phyloP scores from a whole-genome alignment of 2,113 vertebrate species.

The Beaufortia kweichowensis region DNA sequence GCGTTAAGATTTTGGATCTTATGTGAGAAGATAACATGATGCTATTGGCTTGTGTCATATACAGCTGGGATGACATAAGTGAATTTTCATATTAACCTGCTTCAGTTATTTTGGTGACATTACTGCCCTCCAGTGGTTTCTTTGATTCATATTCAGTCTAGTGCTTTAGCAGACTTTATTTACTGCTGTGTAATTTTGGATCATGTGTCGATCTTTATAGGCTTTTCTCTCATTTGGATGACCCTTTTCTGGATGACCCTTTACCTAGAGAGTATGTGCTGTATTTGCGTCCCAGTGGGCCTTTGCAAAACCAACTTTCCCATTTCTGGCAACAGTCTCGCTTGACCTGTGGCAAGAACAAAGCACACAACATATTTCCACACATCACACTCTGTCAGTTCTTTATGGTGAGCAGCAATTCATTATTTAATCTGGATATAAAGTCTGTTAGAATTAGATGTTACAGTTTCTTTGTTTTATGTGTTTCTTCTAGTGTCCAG shows the following conservation, averaged over 20 bases:
- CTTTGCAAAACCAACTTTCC: constrained; percentile 89
- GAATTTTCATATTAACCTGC: neutral
- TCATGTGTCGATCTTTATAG: constrained; percentile 64
- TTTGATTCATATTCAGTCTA: neutral
- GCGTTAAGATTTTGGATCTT: too few species aligned
- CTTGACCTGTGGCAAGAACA: constrained; percentile 94
- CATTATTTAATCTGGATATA: neutral
- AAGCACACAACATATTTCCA: constrained; percentile 98
- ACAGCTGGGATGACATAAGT: neutral
- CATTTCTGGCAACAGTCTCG: constrained; percentile 97
- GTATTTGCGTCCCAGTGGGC: constrained; percentile 92
- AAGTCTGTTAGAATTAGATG: too few species aligned
- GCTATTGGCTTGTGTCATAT: too few species aligned
- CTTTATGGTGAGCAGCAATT: constrained; percentile 86
- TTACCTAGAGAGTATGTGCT: constrained; percentile 95
- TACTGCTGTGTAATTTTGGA: neutral
- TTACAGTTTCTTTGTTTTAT: neutral
- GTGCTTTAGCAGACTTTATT: neutral
- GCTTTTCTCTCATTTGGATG: constrained; percentile 95
- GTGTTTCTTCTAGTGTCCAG: constrained; percentile 82
- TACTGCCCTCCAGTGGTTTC: constrained; percentile 43
- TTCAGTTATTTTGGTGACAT: neutral
- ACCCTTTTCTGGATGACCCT: constrained; percentile 92
- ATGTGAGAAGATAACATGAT: too few species aligned
- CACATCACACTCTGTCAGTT: constrained; percentile 99